phyloP scores from a whole-genome alignment of 1,140 invertebrate genomes.

The Muscidifurax raptorellus region DNA sequence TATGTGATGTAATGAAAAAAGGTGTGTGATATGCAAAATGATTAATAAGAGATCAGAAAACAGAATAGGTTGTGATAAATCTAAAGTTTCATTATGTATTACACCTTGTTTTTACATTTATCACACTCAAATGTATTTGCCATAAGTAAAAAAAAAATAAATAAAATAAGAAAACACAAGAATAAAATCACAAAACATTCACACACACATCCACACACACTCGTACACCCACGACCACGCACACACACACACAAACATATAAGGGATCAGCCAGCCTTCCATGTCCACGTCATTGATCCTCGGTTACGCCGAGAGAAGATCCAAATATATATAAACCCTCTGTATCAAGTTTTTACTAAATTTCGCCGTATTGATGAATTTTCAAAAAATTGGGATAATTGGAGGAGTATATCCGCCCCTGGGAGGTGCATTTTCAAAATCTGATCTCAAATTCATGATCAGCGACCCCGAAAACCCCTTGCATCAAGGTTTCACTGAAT shows the following conservation, averaged over 20 bases:
- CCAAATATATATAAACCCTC: too few species aligned
- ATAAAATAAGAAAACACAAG: not conserved
- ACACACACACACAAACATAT: too few species aligned
- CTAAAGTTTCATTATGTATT: not conserved
- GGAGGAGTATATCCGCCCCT: too few species aligned
- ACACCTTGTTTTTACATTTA: not conserved
- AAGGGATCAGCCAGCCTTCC: constrained; percentile 1
- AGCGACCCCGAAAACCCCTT: too few species aligned
- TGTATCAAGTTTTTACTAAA: too few species aligned
- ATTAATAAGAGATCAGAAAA: not conserved
- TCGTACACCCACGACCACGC: not conserved
- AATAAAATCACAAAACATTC: not conserved
- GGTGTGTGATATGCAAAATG: not conserved
- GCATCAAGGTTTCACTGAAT: too few species aligned
- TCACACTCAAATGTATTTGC: constrained; percentile 5
- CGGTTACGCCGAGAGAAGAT: constrained; percentile 7
- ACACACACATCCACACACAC: not conserved
- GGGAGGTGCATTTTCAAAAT: too few species aligned
- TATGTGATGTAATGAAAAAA: not conserved
- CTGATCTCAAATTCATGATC: too few species aligned
- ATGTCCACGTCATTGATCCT: constrained; percentile 25
- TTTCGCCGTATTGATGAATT: too few species aligned
- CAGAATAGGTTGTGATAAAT: constrained; percentile 8
- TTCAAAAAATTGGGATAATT: too few species aligned
- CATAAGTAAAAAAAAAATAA: constrained; percentile 21